phyloP scores from a whole-genome alignment of 92 coral and sea anemone genomes.

The Desmophyllum pertusum region DNA sequence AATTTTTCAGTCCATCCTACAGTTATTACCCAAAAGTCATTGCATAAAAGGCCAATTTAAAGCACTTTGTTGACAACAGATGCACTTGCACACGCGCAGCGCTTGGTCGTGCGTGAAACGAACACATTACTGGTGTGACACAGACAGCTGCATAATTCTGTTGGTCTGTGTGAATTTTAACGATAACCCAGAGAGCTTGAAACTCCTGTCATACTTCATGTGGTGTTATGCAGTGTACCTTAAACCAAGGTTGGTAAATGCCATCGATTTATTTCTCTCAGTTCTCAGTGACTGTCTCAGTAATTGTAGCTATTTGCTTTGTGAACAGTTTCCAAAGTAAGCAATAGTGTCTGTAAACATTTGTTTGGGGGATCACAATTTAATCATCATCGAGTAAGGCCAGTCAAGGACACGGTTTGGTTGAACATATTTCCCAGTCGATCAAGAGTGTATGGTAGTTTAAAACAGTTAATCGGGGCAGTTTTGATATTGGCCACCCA shows the following conservation, averaged over 20 bases:
- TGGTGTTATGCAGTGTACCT: slow-evolving; percentile 43
- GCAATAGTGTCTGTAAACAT: not conserved
- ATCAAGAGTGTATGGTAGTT: not conserved
- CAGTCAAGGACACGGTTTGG: not conserved
- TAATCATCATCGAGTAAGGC: not conserved
- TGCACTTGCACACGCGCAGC: not conserved
- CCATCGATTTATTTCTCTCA: not conserved
- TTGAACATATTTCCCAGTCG: not conserved
- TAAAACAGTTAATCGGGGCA: not conserved
- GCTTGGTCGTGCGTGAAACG: slow-evolving; percentile 12
- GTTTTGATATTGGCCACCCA: slow-evolving; percentile 23
- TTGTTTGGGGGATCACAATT: not conserved
- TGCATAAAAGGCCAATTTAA: slow-evolving; percentile 24
- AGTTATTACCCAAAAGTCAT: slow-evolving; percentile 44
- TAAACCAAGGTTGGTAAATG: slow-evolving; percentile 43
- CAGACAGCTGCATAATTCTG: slow-evolving; percentile 6
- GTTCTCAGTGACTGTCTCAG: no score
- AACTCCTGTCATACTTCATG: slow-evolving; percentile 1
- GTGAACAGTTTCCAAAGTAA: not conserved
- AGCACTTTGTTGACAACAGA: slow-evolving; percentile 24
- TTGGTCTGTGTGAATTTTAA: slow-evolving; percentile 25
- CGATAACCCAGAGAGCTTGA: slow-evolving; percentile 24
- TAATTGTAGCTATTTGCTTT: not conserved
- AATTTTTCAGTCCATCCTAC: slow-evolving; percentile 10
- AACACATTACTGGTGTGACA: not conserved